A percentile compares a stretch with the other conserved stretches of the same genome.
Evolutionary conservation across 2,888 invertebrate species (phyloP).

Genomic region (Thymelicus sylvestris): DNA sequence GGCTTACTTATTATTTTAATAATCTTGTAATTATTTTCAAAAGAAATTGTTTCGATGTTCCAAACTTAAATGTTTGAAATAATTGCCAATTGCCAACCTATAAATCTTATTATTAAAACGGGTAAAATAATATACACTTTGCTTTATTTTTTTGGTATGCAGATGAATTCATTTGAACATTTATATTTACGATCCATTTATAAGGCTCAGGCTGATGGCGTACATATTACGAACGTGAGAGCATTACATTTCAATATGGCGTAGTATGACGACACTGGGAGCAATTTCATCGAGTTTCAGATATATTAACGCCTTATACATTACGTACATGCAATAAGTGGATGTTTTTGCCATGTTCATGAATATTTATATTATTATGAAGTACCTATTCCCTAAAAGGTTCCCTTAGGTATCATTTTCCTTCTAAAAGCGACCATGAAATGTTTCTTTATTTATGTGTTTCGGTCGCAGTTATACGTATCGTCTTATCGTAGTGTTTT

Average conservation of each 20-base stretch:
- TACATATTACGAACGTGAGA: conserved; percentile 35
- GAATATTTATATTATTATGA: not conserved
- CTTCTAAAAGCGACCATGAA: too few relatives aligned
- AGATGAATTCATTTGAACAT: conserved; percentile 14
- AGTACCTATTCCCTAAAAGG: not conserved
- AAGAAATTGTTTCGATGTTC: too few relatives aligned
- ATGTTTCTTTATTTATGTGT: too few relatives aligned
- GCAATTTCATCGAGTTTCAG: conserved; percentile 27
- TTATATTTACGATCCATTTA: conserved; percentile 32
- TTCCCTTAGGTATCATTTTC: too few relatives aligned
- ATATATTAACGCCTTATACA: conserved; percentile 9
- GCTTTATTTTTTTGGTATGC: conserved; percentile 16
- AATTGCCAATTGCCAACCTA: too few relatives aligned
- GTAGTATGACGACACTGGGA: conserved; percentile 22
- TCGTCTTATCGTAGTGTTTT: too few relatives aligned
- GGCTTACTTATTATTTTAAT: too few relatives aligned
- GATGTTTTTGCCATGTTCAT: not conserved
- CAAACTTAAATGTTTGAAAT: too few relatives aligned
- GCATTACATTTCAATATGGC: conserved; percentile 36
- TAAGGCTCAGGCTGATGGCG: conserved; percentile 27
- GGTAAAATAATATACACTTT: not conserved
- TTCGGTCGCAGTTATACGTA: too few relatives aligned
- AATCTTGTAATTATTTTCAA: too few relatives aligned
- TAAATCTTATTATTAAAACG: too few relatives aligned
- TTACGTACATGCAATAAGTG: conserved; percentile 12